Percentiles rank a stretch among this genome's conserved stretches.
Conservation (phyloP, 1,140 invertebrate species). For the Acromyrmex heyeri region DNA sequence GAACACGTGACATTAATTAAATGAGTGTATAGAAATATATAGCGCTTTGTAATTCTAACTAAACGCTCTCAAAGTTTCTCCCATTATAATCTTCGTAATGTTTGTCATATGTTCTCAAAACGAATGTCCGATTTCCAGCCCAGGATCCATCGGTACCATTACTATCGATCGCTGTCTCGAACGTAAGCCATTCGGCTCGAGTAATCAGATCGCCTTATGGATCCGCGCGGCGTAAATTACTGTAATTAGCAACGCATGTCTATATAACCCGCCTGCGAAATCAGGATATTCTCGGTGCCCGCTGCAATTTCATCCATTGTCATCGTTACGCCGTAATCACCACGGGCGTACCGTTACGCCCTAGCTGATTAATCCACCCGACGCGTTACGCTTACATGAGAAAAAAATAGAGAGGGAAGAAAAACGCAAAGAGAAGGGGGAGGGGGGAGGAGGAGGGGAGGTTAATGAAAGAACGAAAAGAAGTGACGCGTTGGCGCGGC, state of each 20-base stretch:
- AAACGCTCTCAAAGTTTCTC: conserved; percentile 20
- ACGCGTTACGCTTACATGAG: not conserved
- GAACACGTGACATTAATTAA: conserved; percentile 48
- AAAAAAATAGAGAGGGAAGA: conserved; percentile 17
- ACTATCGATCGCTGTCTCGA: not conserved
- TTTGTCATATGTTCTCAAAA: not conserved
- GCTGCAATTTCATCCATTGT: conserved; percentile 63
- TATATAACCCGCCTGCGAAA: conserved; percentile 38
- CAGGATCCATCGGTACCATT: conserved; percentile 38
- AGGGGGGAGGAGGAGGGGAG: not conserved
- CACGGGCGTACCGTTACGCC: conserved; percentile 39
- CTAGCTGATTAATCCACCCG: conserved; percentile 51
- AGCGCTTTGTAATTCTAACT: conserved; percentile 46
- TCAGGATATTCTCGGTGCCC: conserved; percentile 56
- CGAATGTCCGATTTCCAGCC: conserved; percentile 68
- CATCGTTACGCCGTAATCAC: conserved; percentile 60
- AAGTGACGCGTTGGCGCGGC: conserved; percentile 37
- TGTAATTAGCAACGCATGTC: conserved; percentile 53
- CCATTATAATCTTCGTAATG: not conserved
- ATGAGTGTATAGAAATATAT: conserved; percentile 67
- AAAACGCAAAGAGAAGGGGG: not conserved
- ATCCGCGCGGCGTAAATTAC: conserved; percentile 53
- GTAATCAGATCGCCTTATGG: conserved; percentile 60
- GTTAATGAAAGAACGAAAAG: not conserved
- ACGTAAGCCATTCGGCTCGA: conserved; percentile 5